phyloP scores from a whole-genome alignment of 1,140 invertebrate genomes.

The Ridgeia piscesae region DNA sequence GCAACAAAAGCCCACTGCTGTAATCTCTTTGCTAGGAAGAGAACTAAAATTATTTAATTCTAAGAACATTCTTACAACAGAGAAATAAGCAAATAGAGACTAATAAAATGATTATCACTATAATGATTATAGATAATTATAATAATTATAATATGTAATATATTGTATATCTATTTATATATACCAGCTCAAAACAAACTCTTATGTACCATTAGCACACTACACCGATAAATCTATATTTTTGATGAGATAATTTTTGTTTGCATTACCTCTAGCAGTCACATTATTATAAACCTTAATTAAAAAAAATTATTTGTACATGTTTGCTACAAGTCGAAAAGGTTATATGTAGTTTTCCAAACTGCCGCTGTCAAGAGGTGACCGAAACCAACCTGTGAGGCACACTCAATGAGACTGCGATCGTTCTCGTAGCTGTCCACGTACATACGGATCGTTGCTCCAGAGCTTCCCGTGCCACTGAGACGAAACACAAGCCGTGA shows the following conservation, averaged over 20 bases:
- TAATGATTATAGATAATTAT: no score
- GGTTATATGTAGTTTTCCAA: no score
- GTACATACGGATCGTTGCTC: slow-evolving; percentile 94
- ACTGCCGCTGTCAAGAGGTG: background rate
- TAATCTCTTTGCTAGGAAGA: background rate
- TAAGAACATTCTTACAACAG: no score
- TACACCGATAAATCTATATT: no score
- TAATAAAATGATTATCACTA: no score
- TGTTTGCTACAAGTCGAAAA: no score
- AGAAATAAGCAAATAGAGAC: slow-evolving; percentile 18
- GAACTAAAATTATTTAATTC: slow-evolving; percentile 20
- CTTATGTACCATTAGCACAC: no score
- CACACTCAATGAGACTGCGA: slow-evolving; percentile 65
- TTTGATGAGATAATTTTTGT: no score
- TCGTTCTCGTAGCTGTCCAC: slow-evolving; percentile 69
- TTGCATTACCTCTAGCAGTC: no score
- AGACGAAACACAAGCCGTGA: slow-evolving; percentile 90
- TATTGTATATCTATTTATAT: slow-evolving; percentile 18
- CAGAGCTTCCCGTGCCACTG: slow-evolving; percentile 95
- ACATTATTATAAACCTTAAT: no score
- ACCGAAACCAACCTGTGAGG: slow-evolving; percentile 69
- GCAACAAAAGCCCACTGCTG: slow-evolving; percentile 7
- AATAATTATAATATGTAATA: no score
- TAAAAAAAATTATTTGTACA: no score
- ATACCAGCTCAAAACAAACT: slow-evolving; percentile 34